Percentiles rank a stretch among this genome's conserved stretches.
These are phyloP conservation scores for Leptopilina drosophilae DNA, from an alignment of 2,888 invertebrate species.

Conservation along the genomic window DNA sequence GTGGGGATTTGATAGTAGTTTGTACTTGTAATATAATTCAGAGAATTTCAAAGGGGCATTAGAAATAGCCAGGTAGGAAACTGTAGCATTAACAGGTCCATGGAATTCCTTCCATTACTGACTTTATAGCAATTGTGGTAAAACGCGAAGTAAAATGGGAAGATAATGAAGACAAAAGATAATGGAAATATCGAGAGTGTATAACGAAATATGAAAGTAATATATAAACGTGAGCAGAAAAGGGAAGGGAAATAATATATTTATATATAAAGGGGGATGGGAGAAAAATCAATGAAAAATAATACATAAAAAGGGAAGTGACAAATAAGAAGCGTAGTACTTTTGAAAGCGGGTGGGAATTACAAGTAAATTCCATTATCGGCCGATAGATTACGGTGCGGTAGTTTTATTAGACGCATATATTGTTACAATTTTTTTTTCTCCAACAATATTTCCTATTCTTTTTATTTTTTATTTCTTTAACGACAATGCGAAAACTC, in stretches of 20 bases:
- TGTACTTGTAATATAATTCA: constrained; percentile 21
- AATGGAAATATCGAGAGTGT: constrained; percentile 40
- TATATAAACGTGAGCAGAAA: not conserved
- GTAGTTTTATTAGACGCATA: constrained; percentile 24
- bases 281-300: constrained; percentile 4
- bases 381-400: constrained; percentile 18
- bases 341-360: constrained; percentile 42
- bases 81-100: constrained; percentile 24
- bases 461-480: constrained; percentile 4
- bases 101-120: constrained; percentile 32
- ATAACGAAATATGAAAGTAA: constrained; percentile 34
- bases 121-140: constrained; percentile 31
- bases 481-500: constrained; percentile 39
- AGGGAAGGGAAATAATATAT: not conserved
- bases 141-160: constrained; percentile 15
- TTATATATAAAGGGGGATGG: not conserved
- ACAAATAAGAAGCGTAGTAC: not conserved
- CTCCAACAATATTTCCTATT: not conserved
- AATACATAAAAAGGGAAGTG: not conserved
- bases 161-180: constrained; percentile 37
- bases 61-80: constrained; percentile 7
- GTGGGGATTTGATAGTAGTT: not conserved
- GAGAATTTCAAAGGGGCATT: not conserved
- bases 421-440: constrained; percentile 31
- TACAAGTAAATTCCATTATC: constrained; percentile 58